Conservation (phyloP, 1,140 invertebrate genomes). For the Bombus affinis region DNA sequence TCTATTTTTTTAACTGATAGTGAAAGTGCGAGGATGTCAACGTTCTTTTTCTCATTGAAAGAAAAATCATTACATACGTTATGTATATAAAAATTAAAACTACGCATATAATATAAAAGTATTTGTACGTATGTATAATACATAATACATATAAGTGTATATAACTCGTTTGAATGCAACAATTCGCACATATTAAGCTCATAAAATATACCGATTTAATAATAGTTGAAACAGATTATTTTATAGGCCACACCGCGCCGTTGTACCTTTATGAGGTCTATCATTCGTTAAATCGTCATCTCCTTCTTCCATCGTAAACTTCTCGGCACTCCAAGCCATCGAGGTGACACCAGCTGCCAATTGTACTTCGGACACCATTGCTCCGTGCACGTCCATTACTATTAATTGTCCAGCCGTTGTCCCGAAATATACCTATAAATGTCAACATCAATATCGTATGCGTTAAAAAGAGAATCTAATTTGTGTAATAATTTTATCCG, state of each 20-base stretch:
- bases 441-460: background rate
- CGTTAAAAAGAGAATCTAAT: background rate
- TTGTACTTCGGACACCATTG: conserved; percentile 96
- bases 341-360: conserved; percentile 92
- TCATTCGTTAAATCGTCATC: conserved; percentile 87
- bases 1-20: too few relatives aligned
- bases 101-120: too few relatives aligned
- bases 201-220: too few relatives aligned
- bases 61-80: too few relatives aligned
- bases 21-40: too few relatives aligned
- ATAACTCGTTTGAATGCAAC: background rate
- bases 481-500: background rate
- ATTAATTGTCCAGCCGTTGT: conserved; percentile 96
- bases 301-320: conserved; percentile 98
- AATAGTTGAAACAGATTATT: background rate
- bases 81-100: too few relatives aligned
- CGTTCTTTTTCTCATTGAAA: too few relatives aligned
- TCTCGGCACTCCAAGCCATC: conserved; percentile 98
- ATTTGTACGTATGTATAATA: too few relatives aligned
- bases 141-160: too few relatives aligned
- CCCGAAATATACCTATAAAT: conserved; percentile 93
- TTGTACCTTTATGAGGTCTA: conserved; percentile 66
- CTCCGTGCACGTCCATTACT: conserved; percentile 97
- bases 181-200: background rate
- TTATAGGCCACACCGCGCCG: background rate